Conservation (phyloP, 2,888 invertebrate genomes). For the Schizaphis graminum region DNA sequence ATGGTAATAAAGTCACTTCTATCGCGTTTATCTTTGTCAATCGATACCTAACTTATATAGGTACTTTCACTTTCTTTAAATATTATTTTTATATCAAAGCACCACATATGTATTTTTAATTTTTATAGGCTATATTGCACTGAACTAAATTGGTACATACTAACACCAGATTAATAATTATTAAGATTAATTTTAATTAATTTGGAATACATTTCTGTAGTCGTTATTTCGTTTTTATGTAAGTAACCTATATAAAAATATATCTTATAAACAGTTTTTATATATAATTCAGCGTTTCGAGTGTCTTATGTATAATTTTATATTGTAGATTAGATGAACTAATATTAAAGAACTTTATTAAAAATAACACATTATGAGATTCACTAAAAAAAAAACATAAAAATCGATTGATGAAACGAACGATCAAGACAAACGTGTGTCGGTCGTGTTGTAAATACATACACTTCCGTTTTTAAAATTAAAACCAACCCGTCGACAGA, state of each 20-base stretch:
- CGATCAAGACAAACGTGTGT: not conserved
- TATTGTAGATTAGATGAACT: not conserved
- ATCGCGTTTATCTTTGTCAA: not conserved
- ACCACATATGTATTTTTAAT: not conserved
- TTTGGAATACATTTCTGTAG: not conserved
- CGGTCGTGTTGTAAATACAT: not conserved
- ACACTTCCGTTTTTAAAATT: not conserved
- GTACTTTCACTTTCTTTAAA: not conserved
- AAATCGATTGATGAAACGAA: not conserved
- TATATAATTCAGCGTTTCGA: not conserved
- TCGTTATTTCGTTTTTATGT: not conserved
- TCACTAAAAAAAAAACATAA: not conserved
- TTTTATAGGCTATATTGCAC: not conserved
- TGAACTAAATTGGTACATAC: too few species aligned
- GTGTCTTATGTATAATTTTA: not conserved
- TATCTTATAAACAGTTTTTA: not conserved
- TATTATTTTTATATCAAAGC: not conserved
- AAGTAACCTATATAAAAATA: not conserved
- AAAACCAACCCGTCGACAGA: not conserved
- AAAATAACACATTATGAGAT: not conserved
- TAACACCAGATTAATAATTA: not conserved
- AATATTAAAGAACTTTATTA: not conserved
- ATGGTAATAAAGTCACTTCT: not conserved
- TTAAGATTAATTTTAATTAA: not conserved
- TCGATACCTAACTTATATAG: not conserved